Evolutionary conservation across 2,797 vertebrate genomes (phyloP).

Genomic region (Urosaurus nigricauda): DNA sequence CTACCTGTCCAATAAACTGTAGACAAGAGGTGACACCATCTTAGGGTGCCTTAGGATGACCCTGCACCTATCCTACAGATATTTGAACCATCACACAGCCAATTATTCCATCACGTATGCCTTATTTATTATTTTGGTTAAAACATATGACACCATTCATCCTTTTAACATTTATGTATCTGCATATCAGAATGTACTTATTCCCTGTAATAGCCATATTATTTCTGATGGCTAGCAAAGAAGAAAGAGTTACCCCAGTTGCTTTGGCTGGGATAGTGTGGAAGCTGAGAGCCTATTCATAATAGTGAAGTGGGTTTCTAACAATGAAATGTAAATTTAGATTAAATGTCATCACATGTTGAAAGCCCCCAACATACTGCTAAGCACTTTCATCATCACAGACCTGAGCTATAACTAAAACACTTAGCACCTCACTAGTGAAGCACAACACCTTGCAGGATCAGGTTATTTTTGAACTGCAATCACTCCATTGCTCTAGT

Average conservation of each 20-base stretch:
- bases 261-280: not conserved
- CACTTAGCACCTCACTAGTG: not conserved
- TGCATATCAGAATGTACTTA: not conserved
- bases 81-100: too few species aligned
- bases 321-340: not conserved
- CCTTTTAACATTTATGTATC: not conserved
- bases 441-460: slow-evolving; percentile 13
- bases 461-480: not conserved
- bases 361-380: not conserved
- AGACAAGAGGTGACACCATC: too few species aligned
- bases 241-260: not conserved
- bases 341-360: not conserved
- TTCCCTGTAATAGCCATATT: not conserved
- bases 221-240: not conserved
- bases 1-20: too few species aligned
- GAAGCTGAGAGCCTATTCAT: not conserved
- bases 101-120: too few species aligned
- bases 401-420: not conserved
- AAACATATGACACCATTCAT: not conserved
- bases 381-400: not conserved
- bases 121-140: too few species aligned
- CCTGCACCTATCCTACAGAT: too few species aligned
- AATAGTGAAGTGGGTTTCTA: not conserved
- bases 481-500: not conserved
- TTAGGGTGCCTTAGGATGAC: too few species aligned